Conservation (phyloP, 2,797 vertebrate genomes). For the Pempheris klunzingeri region DNA sequence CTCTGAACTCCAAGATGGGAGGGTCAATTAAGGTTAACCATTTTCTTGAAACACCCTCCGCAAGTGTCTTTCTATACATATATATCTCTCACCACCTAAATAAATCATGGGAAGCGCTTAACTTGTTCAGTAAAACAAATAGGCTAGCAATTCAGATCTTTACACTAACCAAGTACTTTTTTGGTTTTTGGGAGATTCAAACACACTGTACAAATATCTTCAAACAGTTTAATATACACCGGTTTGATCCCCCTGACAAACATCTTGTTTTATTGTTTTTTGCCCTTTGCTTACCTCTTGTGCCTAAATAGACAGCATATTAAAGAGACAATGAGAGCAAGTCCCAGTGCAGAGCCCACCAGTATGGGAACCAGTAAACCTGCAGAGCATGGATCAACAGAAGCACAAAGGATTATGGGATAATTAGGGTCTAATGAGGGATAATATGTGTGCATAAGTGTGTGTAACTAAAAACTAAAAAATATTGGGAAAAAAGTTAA, state of each 20-base stretch:
- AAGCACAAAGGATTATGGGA: conserved; percentile 42
- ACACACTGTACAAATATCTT: neutral
- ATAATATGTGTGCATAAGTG: neutral
- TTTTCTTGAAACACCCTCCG: conserved; percentile 34
- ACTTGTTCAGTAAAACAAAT: neutral
- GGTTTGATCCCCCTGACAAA: conserved; percentile 14
- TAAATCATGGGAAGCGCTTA: neutral
- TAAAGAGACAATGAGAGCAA: conserved; percentile 79
- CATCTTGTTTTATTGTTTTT: conserved; percentile 3
- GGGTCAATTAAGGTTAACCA: conserved; percentile 40
- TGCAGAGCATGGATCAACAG: conserved; percentile 70
- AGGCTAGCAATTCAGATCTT: neutral
- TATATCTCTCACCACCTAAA: conserved; percentile 17
- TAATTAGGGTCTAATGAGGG: neutral
- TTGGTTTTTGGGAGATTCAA: neutral
- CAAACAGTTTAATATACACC: neutral
- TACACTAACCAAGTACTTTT: neutral
- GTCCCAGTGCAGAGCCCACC: conserved; percentile 83
- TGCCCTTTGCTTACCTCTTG: conserved; percentile 85
- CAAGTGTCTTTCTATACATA: neutral
- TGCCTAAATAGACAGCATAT: conserved; percentile 85
- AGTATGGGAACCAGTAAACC: conserved; percentile 86
- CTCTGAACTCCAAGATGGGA: neutral
- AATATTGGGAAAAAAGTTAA: too few species aligned
- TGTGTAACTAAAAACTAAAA: too few species aligned